phyloP scores from a whole-genome alignment of 2,113 vertebrate species.

The Rhinolophus ferrumequinum region DNA sequence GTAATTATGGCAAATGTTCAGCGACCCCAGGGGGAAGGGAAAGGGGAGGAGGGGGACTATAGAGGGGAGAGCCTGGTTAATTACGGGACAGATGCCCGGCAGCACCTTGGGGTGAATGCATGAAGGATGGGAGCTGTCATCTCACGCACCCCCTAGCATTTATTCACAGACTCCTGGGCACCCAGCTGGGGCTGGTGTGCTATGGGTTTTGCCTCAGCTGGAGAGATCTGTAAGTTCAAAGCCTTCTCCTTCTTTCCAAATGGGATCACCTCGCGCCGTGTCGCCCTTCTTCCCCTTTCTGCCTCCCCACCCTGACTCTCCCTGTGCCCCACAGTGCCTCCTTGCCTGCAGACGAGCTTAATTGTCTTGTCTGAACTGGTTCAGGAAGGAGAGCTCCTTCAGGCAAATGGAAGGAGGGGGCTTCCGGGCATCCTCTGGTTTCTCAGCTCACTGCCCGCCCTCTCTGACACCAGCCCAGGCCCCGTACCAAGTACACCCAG shows the following conservation, averaged over 20 bases:
- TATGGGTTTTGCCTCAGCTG: not conserved
- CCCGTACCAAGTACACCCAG: not conserved
- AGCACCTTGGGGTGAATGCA: slow-evolving; percentile 76
- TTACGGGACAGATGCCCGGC: slow-evolving; percentile 77
- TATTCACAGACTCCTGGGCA: slow-evolving; percentile 62
- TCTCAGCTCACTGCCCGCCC: not conserved
- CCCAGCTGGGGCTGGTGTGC: slow-evolving; percentile 61
- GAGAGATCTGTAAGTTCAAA: slow-evolving; percentile 70
- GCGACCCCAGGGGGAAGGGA: not conserved
- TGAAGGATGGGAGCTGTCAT: slow-evolving; percentile 68
- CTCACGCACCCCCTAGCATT: slow-evolving; percentile 17
- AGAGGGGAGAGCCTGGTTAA: slow-evolving; percentile 58
- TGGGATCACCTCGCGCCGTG: not conserved
- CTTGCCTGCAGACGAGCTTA: slow-evolving; percentile 2
- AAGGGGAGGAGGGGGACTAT: not conserved
- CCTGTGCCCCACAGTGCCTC: not conserved
- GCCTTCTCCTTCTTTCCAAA: slow-evolving; percentile 44
- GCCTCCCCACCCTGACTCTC: not conserved
- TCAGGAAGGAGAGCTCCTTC: not conserved
- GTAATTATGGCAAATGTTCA: slow-evolving; percentile 54
- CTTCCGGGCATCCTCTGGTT: not conserved
- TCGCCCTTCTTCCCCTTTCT: not conserved
- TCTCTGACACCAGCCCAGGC: not conserved
- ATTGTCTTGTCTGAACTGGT: slow-evolving; percentile 20
- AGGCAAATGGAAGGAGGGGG: not conserved